phyloP scores from a whole-genome alignment of 2,888 invertebrate genomes.

The Hesperia comma region DNA sequence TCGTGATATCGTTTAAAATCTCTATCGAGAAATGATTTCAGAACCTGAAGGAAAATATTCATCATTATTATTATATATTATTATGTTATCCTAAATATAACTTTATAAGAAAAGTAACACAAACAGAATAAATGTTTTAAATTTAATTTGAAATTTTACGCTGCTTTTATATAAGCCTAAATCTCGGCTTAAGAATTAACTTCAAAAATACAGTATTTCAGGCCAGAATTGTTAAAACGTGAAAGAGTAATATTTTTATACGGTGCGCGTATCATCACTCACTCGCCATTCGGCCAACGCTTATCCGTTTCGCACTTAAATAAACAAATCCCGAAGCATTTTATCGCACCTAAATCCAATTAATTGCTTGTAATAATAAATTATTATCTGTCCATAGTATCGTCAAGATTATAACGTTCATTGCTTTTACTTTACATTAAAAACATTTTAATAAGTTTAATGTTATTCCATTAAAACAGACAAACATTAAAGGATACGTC shows the following conservation, averaged over 20 bases:
- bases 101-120: neutral
- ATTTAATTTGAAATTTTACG: neutral
- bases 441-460: too few relatives aligned
- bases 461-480: too few relatives aligned
- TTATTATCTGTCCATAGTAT: neutral
- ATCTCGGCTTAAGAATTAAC: slow-evolving; percentile 18
- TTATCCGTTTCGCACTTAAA: slow-evolving; percentile 50
- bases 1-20: too few relatives aligned
- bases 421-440: too few relatives aligned
- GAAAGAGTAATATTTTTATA: slow-evolving; percentile 26
- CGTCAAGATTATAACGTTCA: too few relatives aligned
- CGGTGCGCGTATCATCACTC: slow-evolving; percentile 27
- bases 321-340: slow-evolving; percentile 58
- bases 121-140: neutral
- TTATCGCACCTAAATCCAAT: slow-evolving; percentile 56
- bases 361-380: slow-evolving; percentile 46
- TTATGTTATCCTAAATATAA: too few relatives aligned
- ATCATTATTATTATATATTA: too few relatives aligned
- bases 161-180: neutral
- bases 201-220: slow-evolving; percentile 7
- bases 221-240: slow-evolving; percentile 8
- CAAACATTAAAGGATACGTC: too few relatives aligned
- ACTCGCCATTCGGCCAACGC: slow-evolving; percentile 34
- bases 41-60: too few relatives aligned
- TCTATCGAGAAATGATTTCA: too few relatives aligned